phyloP scores from a whole-genome alignment of 2,888 invertebrate species.

The Acrocera orbiculus region DNA sequence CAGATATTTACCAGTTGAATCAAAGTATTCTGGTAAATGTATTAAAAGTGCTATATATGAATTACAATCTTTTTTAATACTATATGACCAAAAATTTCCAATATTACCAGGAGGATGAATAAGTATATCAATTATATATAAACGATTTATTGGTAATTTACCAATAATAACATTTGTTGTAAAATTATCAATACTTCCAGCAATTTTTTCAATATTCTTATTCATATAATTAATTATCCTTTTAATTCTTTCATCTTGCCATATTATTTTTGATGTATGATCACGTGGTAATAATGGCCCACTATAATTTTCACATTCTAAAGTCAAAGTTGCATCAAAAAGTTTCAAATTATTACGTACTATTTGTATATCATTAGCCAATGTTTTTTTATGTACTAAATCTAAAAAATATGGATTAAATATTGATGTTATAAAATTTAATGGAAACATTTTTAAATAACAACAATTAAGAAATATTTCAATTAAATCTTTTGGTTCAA shows the following conservation, averaged over 20 bases:
- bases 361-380: conserved; percentile 29
- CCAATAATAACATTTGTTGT: conserved; percentile 37
- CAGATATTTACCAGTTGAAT: conserved; percentile 36
- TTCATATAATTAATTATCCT: conserved; percentile 34
- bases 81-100: conserved; percentile 32
- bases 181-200: conserved; percentile 33
- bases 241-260: conserved; percentile 36
- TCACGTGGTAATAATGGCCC: conserved; percentile 40
- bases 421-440: conserved; percentile 39
- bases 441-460: conserved; percentile 42
- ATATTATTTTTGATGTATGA: conserved; percentile 34
- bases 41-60: conserved; percentile 40
- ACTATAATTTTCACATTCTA: conserved; percentile 41
- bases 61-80: conserved; percentile 30
- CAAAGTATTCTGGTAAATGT: conserved; percentile 47
- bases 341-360: conserved; percentile 39
- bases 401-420: conserved; percentile 43
- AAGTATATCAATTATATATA: conserved; percentile 43
- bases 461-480: conserved; percentile 45
- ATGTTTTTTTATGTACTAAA: conserved; percentile 32
- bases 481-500: conserved; percentile 38
- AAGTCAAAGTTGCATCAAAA: conserved; percentile 43
- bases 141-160: conserved; percentile 36
- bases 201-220: conserved; percentile 30
- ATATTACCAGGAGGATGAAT: conserved; percentile 35